Percentiles rank a stretch among this genome's conserved stretches.
Conservation (phyloP, 2,113 vertebrate genomes). For the Atrichornis clamosus region DNA sequence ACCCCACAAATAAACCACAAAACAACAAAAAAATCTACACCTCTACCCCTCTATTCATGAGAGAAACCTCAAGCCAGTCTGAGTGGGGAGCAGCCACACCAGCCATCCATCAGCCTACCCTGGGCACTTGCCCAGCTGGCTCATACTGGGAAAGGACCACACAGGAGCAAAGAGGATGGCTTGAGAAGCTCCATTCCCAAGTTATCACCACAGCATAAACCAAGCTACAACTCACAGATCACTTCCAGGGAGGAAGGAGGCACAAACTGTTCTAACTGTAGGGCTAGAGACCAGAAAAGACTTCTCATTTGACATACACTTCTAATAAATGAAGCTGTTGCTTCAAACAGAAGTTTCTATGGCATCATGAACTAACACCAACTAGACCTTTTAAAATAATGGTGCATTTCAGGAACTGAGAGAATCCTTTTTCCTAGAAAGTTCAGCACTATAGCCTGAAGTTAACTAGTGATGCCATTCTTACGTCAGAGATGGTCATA, state of each 20-base stretch:
- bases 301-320: background rate
- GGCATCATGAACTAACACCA: background rate
- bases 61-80: background rate
- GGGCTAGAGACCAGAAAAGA: background rate
- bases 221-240: background rate
- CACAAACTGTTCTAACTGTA: background rate
- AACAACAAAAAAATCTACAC: background rate
- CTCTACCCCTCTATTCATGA: background rate
- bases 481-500: accelerated
- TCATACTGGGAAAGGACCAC: background rate
- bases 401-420: background rate
- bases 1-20: background rate
- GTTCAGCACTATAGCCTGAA: background rate
- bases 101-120: background rate
- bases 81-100: background rate
- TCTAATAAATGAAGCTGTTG: background rate
- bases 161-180: background rate
- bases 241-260: background rate
- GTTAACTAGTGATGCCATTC: background rate
- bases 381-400: background rate
- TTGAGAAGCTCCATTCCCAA: background rate
- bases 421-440: background rate
- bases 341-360: background rate
- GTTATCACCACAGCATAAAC: background rate
- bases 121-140: background rate